phyloP scores from a whole-genome alignment of 2,113 vertebrate genomes.

The Phylloscopus trochilus region DNA sequence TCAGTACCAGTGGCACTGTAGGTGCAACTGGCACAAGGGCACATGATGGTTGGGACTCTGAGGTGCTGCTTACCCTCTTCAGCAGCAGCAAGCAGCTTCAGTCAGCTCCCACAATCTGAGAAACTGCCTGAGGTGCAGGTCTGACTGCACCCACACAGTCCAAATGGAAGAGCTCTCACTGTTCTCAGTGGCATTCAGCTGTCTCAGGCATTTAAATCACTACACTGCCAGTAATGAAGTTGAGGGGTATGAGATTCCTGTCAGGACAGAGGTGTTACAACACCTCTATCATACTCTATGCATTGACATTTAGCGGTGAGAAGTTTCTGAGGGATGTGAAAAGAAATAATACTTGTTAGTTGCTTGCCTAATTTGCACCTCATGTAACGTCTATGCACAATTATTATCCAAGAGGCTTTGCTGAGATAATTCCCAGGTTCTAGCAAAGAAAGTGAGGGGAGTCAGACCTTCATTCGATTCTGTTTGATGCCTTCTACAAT shows the following conservation, averaged over 20 bases:
- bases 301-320: not conserved
- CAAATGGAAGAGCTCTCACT: not conserved
- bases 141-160: not conserved
- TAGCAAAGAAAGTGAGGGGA: not conserved
- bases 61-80: not conserved
- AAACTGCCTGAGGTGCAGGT: not conserved
- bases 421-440: not conserved
- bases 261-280: not conserved
- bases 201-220: not conserved
- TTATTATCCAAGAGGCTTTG: not conserved
- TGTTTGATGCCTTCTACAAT: constrained; percentile 99
- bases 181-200: not conserved
- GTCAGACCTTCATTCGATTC: constrained; percentile 89
- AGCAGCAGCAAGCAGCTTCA: not conserved
- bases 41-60: not conserved
- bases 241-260: not conserved
- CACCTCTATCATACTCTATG: not conserved
- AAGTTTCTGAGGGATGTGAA: not conserved
- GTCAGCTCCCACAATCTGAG: not conserved
- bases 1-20: not conserved
- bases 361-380: not conserved
- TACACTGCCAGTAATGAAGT: not conserved
- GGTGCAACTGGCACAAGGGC: not conserved
- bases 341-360: not conserved
- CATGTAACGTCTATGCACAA: not conserved